A percentile compares a stretch with the other conserved stretches of the same genome.
These are phyloP conservation scores for Acheta domesticus DNA, from an alignment of 2,888 invertebrate genomes.

Conservation along the genomic window DNA sequence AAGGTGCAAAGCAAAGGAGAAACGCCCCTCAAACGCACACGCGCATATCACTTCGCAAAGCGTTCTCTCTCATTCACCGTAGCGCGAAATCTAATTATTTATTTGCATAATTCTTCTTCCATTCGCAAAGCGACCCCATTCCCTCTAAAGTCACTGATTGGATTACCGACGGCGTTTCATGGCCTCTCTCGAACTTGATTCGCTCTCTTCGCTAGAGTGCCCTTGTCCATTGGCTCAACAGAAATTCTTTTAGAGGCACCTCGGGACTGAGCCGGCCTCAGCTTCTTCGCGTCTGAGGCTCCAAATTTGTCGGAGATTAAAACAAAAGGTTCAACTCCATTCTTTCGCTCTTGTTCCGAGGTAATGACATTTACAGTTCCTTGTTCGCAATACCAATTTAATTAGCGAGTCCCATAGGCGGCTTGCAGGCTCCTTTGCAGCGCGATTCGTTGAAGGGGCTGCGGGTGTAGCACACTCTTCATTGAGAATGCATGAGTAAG, in stretches of 20 bases:
- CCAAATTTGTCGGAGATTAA: not conserved
- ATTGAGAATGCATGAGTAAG: not conserved
- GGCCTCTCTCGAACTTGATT: not conserved
- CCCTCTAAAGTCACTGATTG: constrained; percentile 3
- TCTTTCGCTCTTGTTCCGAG: not conserved
- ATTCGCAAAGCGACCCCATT: not conserved
- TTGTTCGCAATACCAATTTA: constrained; percentile 4
- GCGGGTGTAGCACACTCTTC: not conserved
- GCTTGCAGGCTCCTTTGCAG: not conserved
- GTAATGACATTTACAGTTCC: not conserved
- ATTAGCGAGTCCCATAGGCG: not conserved
- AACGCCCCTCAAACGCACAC: too few relatives aligned
- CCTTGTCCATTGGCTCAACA: not conserved
- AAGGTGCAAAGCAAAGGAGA: too few relatives aligned
- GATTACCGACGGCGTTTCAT: not conserved
- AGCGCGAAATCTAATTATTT: not conserved
- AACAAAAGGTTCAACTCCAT: constrained; percentile 9
- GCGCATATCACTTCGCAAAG: too few relatives aligned
- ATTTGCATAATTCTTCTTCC: not conserved
- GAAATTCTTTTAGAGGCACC: constrained; percentile 1
- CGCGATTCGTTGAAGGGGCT: not conserved
- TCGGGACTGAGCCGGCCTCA: not conserved
- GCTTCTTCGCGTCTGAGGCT: not conserved
- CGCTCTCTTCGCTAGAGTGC: not conserved
- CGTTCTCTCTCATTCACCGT: not conserved